Evolutionary conservation across 2,888 invertebrate genomes (phyloP), one percentile per base, ranked within the genome.

Genomic region (Nymphalis urticae): DNA sequence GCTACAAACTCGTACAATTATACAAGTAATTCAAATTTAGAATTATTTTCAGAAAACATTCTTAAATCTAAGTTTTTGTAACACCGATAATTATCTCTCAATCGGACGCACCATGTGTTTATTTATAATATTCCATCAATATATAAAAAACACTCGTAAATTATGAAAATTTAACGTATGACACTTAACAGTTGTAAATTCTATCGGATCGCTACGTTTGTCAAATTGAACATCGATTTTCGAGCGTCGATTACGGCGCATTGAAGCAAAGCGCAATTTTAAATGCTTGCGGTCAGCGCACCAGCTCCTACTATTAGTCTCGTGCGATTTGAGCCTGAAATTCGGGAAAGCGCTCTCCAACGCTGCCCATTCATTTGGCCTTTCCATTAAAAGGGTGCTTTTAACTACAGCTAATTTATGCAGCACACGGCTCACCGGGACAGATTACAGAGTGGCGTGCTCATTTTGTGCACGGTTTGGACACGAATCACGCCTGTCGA

Each of bases 331-430:
- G 69, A 68, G 69, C 68, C 64, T 64, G 66, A 72, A 73, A 73
- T 74, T 73, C 68, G 62, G 58, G 68, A 68, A 69, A 72, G 72
- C 60, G 65, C 65, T 64, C 66, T 21, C 65, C 36, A 59, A 69
- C 66, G 72, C 67, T 69, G 84, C 83, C 89, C 88, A 88, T 90
- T 90, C 88, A 90, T 90, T 90, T 90, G 81, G 84, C 77, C 83
- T 84, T 84, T 81, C 88, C 87, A 90, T 89, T 90, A 89, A 89
- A 89, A 87, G 86, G 87, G 84, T 82, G 88, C 88, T 89, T 90
- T 89, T 90, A 91, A 90, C 90, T 89, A 86, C 84, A 84, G 86
- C 85, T 88, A 90, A 90, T 89, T 89, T 90, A 90, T 90, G 88
- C 90, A 86, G 85, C 77, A 83, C 88, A 88, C 86, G 88, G 86